Evolutionary conservation across 2,888 invertebrate species (phyloP).

Genomic region (Eupelmus urozonus): DNA sequence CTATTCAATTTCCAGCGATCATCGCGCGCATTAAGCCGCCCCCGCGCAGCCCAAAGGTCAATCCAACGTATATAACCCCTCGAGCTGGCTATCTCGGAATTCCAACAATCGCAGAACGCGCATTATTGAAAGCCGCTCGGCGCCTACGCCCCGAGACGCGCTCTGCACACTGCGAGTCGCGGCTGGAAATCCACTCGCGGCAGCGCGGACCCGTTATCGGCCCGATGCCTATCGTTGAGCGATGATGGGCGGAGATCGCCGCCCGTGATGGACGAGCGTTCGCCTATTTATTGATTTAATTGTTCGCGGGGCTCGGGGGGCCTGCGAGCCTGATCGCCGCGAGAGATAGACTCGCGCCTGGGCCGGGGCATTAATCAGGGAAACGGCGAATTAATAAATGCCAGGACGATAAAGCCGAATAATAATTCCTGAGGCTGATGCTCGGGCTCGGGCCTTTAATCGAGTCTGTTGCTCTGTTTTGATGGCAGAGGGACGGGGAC

Average conservation of each 20-base stretch:
- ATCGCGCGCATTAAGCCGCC: background rate
- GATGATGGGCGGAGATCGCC: constrained; percentile 52
- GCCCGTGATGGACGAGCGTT: constrained; percentile 32
- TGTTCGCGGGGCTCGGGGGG: constrained; percentile 25
- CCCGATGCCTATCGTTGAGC: constrained; percentile 50
- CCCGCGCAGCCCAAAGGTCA: background rate
- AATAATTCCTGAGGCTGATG: constrained; percentile 39
- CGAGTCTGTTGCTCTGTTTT: constrained; percentile 39
- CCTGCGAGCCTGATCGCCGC: no score
- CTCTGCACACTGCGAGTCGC: background rate
- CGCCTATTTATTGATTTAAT: constrained; percentile 57
- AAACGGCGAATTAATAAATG: constrained; percentile 55
- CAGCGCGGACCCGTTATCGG: constrained; percentile 23
- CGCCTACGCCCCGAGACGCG: background rate
- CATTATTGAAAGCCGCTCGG: background rate
- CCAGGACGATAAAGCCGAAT: constrained; percentile 51
- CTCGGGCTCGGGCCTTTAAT: constrained; percentile 14
- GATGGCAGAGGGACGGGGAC: background rate
- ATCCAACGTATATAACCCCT: background rate
- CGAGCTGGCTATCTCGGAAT: background rate
- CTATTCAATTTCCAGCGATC: constrained; percentile 32
- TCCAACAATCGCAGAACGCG: background rate
- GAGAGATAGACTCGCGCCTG: background rate
- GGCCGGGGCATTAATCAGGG: constrained; percentile 44
- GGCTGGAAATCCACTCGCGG: background rate